These are phyloP conservation scores for Athripsodes cinereus DNA, from an alignment of 2,888 invertebrate species.

Conservation along the genomic window DNA sequence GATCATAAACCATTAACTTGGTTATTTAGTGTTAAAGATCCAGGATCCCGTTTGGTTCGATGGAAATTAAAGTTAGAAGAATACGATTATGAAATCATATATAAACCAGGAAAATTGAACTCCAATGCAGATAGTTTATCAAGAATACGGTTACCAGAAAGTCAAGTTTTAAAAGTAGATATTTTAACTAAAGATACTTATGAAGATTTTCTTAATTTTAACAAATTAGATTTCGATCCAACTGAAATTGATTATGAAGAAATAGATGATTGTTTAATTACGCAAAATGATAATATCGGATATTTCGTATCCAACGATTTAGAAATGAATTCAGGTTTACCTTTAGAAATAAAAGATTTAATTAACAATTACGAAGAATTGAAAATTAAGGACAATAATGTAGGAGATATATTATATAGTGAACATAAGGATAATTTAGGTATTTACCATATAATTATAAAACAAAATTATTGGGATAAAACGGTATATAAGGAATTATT, in stretches of 20 bases:
- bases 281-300: neutral
- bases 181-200: slow-evolving; percentile 20
- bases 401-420: slow-evolving; percentile 2
- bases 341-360: neutral
- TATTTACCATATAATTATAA: slow-evolving; percentile 13
- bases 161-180: neutral
- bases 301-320: slow-evolving; percentile 3
- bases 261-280: slow-evolving; percentile 1
- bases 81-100: slow-evolving; percentile 31
- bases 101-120: slow-evolving; percentile 31
- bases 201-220: slow-evolving; percentile 12
- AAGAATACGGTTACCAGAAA: slow-evolving; percentile 1
- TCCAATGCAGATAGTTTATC: slow-evolving; percentile 30
- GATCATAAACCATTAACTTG: slow-evolving; percentile 30
- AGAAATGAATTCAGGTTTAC: neutral
- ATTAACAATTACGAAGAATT: slow-evolving; percentile 1
- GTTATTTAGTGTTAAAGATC: slow-evolving; percentile 30
- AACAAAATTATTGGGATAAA: slow-evolving; percentile 26
- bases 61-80: slow-evolving; percentile 32
- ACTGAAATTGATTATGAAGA: neutral
- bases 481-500: slow-evolving; percentile 28
- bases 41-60: slow-evolving; percentile 29
- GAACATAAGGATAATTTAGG: slow-evolving; percentile 1
- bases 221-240: neutral
- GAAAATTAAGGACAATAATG: neutral